Conservation (phyloP, 2,797 vertebrate species). For the Passerculus sandwichensis region DNA sequence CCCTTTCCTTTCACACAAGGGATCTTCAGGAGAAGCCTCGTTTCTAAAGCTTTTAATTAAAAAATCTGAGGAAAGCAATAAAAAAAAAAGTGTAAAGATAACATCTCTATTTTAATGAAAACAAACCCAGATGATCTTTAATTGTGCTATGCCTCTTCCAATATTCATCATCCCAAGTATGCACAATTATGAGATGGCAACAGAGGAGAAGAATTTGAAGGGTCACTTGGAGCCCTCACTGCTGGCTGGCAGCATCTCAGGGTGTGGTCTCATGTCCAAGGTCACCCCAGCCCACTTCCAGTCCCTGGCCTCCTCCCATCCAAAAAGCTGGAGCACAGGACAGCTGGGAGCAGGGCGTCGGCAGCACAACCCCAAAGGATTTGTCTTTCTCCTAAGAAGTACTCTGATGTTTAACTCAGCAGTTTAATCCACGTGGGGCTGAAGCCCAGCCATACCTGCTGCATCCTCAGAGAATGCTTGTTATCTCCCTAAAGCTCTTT, state of each 20-base stretch:
- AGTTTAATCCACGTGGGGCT: neutral
- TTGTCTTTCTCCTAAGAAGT: neutral
- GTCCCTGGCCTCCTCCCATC: neutral
- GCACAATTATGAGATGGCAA: neutral
- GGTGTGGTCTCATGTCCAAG: rapidly evolving
- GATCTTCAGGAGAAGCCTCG: slow-evolving; percentile 40
- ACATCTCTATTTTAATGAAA: slow-evolving; percentile 30
- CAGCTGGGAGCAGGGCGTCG: neutral
- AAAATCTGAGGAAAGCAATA: slow-evolving; percentile 40
- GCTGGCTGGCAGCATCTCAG: neutral
- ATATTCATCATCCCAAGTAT: neutral
- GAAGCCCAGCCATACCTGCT: neutral
- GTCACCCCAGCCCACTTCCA: neutral
- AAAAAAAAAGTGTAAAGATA: slow-evolving; percentile 19
- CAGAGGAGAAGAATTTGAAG: neutral
- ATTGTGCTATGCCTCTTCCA: neutral
- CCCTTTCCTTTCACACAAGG: slow-evolving; percentile 19
- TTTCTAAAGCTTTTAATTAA: slow-evolving; percentile 70
- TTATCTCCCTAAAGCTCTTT: neutral
- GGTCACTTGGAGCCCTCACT: neutral
- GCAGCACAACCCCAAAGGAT: neutral
- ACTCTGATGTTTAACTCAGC: neutral
- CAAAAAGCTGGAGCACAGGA: neutral
- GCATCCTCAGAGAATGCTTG: neutral
- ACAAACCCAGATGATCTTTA: neutral